Conservation (phyloP, 2,797 vertebrate genomes). For the Myripristis murdjan region DNA sequence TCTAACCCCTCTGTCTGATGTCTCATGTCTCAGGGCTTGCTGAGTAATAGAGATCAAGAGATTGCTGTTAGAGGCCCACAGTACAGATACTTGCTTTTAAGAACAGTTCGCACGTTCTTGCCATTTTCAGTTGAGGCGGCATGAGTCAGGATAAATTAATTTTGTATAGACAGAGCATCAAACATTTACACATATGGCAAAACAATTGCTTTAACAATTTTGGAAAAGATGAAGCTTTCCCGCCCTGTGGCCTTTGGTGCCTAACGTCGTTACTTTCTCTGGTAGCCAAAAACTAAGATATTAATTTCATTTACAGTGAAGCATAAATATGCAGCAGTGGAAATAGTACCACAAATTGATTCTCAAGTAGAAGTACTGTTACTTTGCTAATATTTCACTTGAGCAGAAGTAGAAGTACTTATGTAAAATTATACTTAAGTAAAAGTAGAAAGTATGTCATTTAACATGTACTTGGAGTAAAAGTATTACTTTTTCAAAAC, state of each 20-base stretch:
- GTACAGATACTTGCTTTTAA: conserved; percentile 59
- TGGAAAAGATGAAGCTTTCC: not conserved
- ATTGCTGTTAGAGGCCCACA: conserved; percentile 59
- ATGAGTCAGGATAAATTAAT: conserved; percentile 38
- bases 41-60: conserved; percentile 78
- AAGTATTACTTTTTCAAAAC: too few relatives aligned
- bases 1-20: conserved; percentile 66
- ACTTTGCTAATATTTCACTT: too few relatives aligned
- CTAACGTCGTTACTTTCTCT: not conserved
- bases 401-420: too few relatives aligned
- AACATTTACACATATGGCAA: conserved; percentile 44
- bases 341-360: too few relatives aligned
- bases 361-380: too few relatives aligned
- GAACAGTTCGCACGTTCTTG: conserved; percentile 34
- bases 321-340: conserved; percentile 10
- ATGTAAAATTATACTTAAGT: too few relatives aligned
- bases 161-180: conserved; percentile 33
- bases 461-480: too few relatives aligned
- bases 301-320: not conserved
- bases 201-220: conserved; percentile 30
- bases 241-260: conserved; percentile 7
- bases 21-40: conserved; percentile 63
- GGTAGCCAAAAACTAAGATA: conserved; percentile 22
- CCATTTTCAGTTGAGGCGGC: conserved; percentile 11
- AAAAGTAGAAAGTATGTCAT: too few relatives aligned